Conservation (phyloP, 2,888 invertebrate species). For the Argynnis bischoffii region DNA sequence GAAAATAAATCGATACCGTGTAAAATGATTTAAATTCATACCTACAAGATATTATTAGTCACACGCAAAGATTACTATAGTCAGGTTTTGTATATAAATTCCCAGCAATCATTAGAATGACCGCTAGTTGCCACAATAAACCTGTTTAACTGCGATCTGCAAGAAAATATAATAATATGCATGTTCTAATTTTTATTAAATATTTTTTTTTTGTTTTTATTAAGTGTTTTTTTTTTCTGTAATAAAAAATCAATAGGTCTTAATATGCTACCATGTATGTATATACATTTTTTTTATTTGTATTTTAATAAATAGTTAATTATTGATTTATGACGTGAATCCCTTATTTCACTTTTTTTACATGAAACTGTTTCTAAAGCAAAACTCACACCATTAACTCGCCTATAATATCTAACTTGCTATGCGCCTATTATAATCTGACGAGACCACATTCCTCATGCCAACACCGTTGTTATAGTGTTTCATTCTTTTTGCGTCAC, state of each 20-base stretch:
- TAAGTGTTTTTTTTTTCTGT: background rate
- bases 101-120: constrained; percentile 15
- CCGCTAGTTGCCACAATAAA: constrained; percentile 6
- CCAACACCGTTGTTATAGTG: constrained; percentile 47
- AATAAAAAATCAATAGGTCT: background rate
- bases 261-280: background rate
- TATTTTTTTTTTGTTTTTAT: background rate
- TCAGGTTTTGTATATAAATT: constrained; percentile 24
- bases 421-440: constrained; percentile 40
- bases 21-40: background rate
- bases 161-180: background rate
- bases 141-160: constrained; percentile 8
- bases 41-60: constrained; percentile 20
- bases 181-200: background rate
- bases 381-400: constrained; percentile 16
- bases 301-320: background rate
- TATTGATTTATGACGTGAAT: background rate
- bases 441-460: constrained; percentile 66
- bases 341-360: background rate
- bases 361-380: constrained; percentile 5
- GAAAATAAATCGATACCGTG: background rate
- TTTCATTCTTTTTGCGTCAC: constrained; percentile 40
- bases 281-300: background rate
- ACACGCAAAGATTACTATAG: constrained; percentile 22
- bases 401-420: constrained; percentile 27